Evolutionary conservation across 2,113 vertebrate species (phyloP), one percentile per base, ranked within the genome.

Genomic region (Chaetura pelagica): DNA sequence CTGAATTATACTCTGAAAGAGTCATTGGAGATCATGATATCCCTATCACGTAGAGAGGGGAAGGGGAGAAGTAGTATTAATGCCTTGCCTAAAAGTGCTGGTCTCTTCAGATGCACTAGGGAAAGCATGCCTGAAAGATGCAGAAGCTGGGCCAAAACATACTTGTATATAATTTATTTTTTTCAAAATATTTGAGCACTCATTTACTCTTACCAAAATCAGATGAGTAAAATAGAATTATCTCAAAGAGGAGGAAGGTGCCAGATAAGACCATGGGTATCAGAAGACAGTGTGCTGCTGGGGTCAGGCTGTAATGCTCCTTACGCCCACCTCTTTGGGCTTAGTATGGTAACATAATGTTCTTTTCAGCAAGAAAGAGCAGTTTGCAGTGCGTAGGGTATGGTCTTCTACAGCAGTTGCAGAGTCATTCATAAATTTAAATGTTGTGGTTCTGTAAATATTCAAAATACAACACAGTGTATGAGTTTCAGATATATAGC

Each of bases 311-410:
- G 18, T 6, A 12, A 5, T 9, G 18, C 29, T 78, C 38, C 14
- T 52, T 38, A 17, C 6, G 8, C 22, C 29, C 35, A 10, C 29
- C 24, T 73, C 7, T 49, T 23, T 76, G 35, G 27, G 23, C 12
- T 49, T 61, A 24, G 18, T 4, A 4, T 11, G 29, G 21, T 13
- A 38, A 8, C 1, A 2, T 15, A 10, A 42, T n/a, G 38, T 6
- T 42, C 19, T 46, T n/a, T 38, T 52, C 75, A 84, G 38, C 24
- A 62, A 51, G 44, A 69, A 22, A 1, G 11, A 29, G 6, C 0
- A 3, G 3, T 40, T 63, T 63, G 3, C 30, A 3, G 32, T 4
- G 0, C 0, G 15, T 13, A 24, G 6, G 7, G 2, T 16, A 2
- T 6, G 19, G 24, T 22, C 35, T 54, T 46, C n/a, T 1, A 0